phyloP scores from a whole-genome alignment of 1,140 invertebrate genomes.

The Cydia fagiglandana region DNA sequence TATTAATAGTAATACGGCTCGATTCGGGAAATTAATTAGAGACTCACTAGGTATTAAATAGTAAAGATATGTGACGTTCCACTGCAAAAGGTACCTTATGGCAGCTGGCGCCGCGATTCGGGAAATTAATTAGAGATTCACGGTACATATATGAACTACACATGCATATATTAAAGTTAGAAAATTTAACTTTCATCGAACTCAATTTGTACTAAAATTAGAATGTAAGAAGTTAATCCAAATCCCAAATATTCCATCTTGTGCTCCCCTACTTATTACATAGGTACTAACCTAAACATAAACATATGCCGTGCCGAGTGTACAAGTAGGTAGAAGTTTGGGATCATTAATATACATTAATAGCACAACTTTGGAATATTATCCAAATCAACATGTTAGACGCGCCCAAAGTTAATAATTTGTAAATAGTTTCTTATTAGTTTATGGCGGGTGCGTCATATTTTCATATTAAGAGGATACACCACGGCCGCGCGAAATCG shows the following conservation, averaged over 20 bases:
- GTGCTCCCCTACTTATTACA: not conserved
- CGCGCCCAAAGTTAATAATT: slow-evolving; percentile 33
- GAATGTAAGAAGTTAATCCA: not conserved
- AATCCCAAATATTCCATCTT: not conserved
- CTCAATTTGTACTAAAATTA: too few species aligned
- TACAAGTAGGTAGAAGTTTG: slow-evolving; percentile 27
- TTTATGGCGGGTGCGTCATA: slow-evolving; percentile 19
- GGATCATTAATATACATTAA: slow-evolving; percentile 33
- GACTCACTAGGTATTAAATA: too few species aligned
- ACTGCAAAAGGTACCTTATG: too few species aligned
- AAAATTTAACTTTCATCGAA: too few species aligned
- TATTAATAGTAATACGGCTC: too few species aligned
- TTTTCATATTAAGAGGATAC: slow-evolving; percentile 11
- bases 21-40: too few species aligned
- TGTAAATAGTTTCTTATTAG: slow-evolving; percentile 32
- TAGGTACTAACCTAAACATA: slow-evolving; percentile 14
- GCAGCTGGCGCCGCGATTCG: too few species aligned
- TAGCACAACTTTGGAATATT: slow-evolving; percentile 32
- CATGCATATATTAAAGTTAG: too few species aligned
- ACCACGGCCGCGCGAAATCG: too few species aligned
- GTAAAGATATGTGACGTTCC: too few species aligned
- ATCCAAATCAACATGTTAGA: slow-evolving; percentile 33
- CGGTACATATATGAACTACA: too few species aligned
- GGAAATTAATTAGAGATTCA: too few species aligned
- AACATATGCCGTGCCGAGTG: not conserved